Percentiles rank a stretch among this genome's conserved stretches.
These are phyloP conservation scores for Drosophila sulfurigaster DNA, from an alignment of 1,140 invertebrate species.

Conservation along the genomic window DNA sequence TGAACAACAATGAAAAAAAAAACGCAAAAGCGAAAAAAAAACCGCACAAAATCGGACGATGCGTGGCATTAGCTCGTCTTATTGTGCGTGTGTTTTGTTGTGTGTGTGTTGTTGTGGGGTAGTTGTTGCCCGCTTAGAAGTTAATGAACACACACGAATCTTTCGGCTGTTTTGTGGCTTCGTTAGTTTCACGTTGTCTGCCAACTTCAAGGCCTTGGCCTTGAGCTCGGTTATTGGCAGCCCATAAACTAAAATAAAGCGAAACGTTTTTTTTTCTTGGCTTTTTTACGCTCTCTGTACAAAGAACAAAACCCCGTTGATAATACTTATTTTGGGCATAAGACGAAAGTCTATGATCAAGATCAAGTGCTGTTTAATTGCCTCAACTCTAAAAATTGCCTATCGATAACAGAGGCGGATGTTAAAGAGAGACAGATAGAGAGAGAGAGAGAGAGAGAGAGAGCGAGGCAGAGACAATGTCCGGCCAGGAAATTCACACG, in stretches of 20 bases:
- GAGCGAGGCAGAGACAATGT: constrained; percentile 16
- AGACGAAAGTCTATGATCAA: constrained; percentile 17
- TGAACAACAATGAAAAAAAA: constrained; percentile 17
- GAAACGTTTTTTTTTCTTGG: constrained; percentile 16
- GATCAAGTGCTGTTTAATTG: constrained; percentile 18
- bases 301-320: constrained; percentile 16
- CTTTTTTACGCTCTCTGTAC: background rate
- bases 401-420: constrained; percentile 31
- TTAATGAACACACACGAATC: constrained; percentile 54
- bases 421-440: constrained; percentile 9
- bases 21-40: constrained; percentile 13
- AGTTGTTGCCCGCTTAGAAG: constrained; percentile 53
- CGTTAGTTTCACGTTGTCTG: constrained; percentile 25
- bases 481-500: constrained; percentile 65
- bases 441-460: background rate
- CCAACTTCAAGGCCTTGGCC: constrained; percentile 44
- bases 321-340: constrained; percentile 23
- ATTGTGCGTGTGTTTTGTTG: constrained; percentile 16
- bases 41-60: constrained; percentile 52
- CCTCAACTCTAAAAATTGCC: background rate
- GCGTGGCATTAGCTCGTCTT: constrained; percentile 52
- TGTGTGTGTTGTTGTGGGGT: constrained; percentile 32
- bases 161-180: constrained; percentile 23
- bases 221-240: constrained; percentile 59
- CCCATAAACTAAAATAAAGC: constrained; percentile 50